Evolutionary conservation across 1,140 invertebrate genomes (phyloP).

Genomic region (Charaxes varanes): DNA sequence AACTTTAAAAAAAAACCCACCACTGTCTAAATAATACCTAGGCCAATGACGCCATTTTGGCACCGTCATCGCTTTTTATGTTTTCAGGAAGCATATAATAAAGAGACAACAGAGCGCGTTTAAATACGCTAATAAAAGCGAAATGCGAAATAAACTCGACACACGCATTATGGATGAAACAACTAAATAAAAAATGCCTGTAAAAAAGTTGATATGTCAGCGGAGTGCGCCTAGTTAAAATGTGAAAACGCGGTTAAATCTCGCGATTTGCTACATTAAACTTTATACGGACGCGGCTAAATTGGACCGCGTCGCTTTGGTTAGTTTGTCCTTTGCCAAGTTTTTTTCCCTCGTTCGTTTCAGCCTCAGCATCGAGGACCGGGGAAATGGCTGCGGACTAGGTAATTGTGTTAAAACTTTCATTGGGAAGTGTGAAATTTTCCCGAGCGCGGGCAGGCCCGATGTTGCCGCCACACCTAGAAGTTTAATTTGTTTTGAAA

Average conservation of each 20-base stretch:
- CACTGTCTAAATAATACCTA: too few species aligned
- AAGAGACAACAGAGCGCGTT: too few species aligned
- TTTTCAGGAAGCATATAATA: too few species aligned
- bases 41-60: too few species aligned
- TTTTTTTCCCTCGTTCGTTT: conserved; percentile 66
- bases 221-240: conserved; percentile 42
- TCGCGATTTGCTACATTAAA: conserved; percentile 68
- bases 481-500: conserved; percentile 63
- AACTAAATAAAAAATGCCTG: conserved; percentile 25
- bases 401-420: conserved; percentile 71
- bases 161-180: conserved; percentile 18
- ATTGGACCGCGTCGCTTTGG: conserved; percentile 64
- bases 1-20: too few species aligned
- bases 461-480: conserved; percentile 44
- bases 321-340: conserved; percentile 69
- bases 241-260: conserved; percentile 48
- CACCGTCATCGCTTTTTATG: too few species aligned
- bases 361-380: conserved; percentile 47
- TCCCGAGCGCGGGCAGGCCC: conserved; percentile 44
- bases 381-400: conserved; percentile 51
- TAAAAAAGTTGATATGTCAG: conserved; percentile 27
- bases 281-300: conserved; percentile 65
- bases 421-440: conserved; percentile 67
- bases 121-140: conserved; percentile 13
- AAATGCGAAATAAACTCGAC: conserved; percentile 19